phyloP scores from a whole-genome alignment of 1,140 invertebrate genomes.

The Drepana arcuata region DNA sequence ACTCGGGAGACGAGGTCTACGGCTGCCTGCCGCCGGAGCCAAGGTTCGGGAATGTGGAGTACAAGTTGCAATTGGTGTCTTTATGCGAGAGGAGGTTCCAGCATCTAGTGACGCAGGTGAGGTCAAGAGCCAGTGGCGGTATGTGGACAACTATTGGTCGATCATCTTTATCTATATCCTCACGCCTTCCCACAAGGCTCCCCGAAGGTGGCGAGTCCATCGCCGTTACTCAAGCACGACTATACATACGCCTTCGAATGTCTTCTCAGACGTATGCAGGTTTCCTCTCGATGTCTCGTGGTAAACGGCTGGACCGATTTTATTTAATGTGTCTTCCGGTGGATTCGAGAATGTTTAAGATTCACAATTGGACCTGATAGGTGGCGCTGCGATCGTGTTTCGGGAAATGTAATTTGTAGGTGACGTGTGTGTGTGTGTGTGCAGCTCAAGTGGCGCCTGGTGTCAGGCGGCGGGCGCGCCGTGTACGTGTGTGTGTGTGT shows the following conservation, averaged over 20 bases:
- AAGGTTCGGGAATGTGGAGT: slow-evolving; percentile 92
- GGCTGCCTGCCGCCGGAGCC: slow-evolving; percentile 88
- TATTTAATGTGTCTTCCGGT: too few relatives aligned
- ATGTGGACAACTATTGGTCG: not conserved
- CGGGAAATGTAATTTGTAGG: too few relatives aligned
- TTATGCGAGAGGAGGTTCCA: slow-evolving; percentile 89
- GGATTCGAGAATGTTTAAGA: too few relatives aligned
- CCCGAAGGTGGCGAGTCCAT: too few relatives aligned
- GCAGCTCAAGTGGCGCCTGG: slow-evolving; percentile 90
- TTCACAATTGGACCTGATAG: too few relatives aligned
- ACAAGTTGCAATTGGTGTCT: slow-evolving; percentile 91
- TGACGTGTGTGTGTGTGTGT: too few relatives aligned
- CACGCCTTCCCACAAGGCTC: too few relatives aligned
- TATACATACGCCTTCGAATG: not conserved
- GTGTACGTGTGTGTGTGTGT: too few relatives aligned
- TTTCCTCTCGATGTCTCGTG: not conserved
- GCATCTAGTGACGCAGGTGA: slow-evolving; percentile 89
- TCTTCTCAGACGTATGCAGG: not conserved
- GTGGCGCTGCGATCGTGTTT: too few relatives aligned
- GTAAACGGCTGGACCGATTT: too few relatives aligned
- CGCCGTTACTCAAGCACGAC: not conserved
- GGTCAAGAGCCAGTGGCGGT: too few relatives aligned
- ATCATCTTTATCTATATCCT: not conserved
- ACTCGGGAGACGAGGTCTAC: slow-evolving; percentile 52
- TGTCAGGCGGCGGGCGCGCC: slow-evolving; percentile 84